Percentiles rank a stretch among this genome's conserved stretches.
These are phyloP conservation scores for Saccostrea echinata DNA, from an alignment of 1,140 invertebrate genomes.

Conservation along the genomic window DNA sequence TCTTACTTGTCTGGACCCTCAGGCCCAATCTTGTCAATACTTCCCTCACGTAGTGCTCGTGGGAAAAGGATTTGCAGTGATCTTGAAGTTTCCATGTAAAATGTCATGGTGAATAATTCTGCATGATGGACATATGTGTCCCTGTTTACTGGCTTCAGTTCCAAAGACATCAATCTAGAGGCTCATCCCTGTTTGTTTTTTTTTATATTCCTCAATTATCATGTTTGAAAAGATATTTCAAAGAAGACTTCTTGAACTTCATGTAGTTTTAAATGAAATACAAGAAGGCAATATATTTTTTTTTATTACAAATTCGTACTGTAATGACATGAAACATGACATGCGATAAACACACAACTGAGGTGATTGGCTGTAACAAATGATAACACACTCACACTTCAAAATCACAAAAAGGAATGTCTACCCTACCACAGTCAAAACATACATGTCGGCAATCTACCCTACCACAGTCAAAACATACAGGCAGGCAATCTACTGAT, in stretches of 20 bases:
- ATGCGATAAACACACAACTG: background rate
- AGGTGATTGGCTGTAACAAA: background rate
- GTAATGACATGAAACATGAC: background rate
- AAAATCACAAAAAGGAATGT: slow-evolving; percentile 27
- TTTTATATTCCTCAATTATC: too few relatives aligned
- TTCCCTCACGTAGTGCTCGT: too few relatives aligned
- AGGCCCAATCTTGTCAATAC: too few relatives aligned
- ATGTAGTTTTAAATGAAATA: background rate
- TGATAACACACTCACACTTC: slow-evolving; percentile 31
- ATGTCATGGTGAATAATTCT: too few relatives aligned
- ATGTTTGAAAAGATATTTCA: too few relatives aligned
- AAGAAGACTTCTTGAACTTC: background rate
- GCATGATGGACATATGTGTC: too few relatives aligned
- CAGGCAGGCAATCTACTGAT: background rate
- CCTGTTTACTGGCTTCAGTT: too few relatives aligned
- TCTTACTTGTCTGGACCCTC: too few relatives aligned
- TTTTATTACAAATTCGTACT: background rate
- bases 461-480: background rate
- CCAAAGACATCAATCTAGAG: too few relatives aligned
- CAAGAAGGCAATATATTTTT: background rate
- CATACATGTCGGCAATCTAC: background rate
- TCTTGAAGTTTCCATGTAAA: too few relatives aligned
- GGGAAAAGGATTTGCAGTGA: too few relatives aligned
- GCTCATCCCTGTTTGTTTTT: too few relatives aligned
- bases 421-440: slow-evolving; percentile 24